Base-by-base conservation (phyloP, 2,888 invertebrate species). In the Cloeon dipterum region DNA sequence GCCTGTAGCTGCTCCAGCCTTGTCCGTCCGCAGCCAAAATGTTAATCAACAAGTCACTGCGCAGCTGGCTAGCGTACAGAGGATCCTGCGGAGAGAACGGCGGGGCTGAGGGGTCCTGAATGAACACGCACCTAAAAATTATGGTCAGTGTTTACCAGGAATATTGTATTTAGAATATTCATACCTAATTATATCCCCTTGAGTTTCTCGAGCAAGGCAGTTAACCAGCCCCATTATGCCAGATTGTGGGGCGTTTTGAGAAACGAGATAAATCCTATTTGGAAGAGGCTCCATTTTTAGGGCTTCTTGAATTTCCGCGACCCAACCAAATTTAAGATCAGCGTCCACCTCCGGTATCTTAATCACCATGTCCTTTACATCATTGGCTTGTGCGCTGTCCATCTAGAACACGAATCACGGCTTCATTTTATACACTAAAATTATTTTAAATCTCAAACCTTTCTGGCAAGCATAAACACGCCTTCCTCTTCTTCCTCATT, bases 191-290 rank as follows among this genome's bases (percentile, higher is more conserved):
- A 52, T 54, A 10, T 61, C 65, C 34, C 79, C 77, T 43, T 76
- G 76, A 1, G 75, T 71, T 50, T 91, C 89, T 46, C 66, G 74
- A 40, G 77, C 65, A 20, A 94, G 53, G 53, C 91, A 91, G 47
- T 88, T 88, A 0, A 82, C 70, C 37, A 93, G 57, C n/a, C 94
- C 96, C 17, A 88, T 52, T 1, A 91, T 61, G 11, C 96, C 96
- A 50, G 67, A 81, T 5, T 70, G 58, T 3, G 63, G 61, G 38
- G 75, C 70, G 43, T 70, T 66, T 52, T 74, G 68, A 2, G 70
- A 61, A 14, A 78, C 68, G 1, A 89, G 51, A 2, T 78, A 58
- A 2, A 76, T 54, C 47, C 68, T 66, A 23, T 51, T 50, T 45
- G 66, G 47, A 17, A 55, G 49, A 8, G 53, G 49, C 46, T 63